phyloP scores from a whole-genome alignment of 2,888 invertebrate species.

The Palloptera scutellata region DNA sequence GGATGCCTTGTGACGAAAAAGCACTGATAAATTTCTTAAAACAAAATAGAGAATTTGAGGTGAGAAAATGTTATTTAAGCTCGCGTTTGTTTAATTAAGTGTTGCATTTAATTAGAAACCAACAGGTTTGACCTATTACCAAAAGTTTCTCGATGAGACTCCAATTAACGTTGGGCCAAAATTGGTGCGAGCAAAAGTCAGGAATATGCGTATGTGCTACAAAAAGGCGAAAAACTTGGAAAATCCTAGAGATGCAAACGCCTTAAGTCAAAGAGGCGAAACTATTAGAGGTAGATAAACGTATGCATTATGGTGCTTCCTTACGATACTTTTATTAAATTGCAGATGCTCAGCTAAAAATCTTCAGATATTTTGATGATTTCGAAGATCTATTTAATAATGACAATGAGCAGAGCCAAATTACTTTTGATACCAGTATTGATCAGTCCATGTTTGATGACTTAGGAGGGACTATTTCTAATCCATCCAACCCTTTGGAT shows the following conservation, averaged over 20 bases:
- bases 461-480: no score
- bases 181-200: not conserved
- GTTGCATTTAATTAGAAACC: not conserved
- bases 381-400: not conserved
- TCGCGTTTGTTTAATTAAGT: no score
- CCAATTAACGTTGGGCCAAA: not conserved
- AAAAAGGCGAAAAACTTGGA: not conserved
- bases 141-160: not conserved
- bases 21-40: not conserved
- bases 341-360: not conserved
- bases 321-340: not conserved
- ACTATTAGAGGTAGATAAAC: not conserved
- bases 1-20: not conserved
- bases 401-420: no score
- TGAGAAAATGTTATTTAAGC: no score
- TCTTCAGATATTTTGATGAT: not conserved
- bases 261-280: not conserved
- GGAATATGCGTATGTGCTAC: not conserved
- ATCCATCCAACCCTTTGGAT: no score
- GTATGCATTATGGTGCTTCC: not conserved
- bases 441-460: no score
- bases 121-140: not conserved
- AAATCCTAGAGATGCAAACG: not conserved
- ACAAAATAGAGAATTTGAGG: not conserved
- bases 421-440: no score